Evolutionary conservation across 2,113 vertebrate species (phyloP).

Genomic region (Amblyopsis rosae): DNA sequence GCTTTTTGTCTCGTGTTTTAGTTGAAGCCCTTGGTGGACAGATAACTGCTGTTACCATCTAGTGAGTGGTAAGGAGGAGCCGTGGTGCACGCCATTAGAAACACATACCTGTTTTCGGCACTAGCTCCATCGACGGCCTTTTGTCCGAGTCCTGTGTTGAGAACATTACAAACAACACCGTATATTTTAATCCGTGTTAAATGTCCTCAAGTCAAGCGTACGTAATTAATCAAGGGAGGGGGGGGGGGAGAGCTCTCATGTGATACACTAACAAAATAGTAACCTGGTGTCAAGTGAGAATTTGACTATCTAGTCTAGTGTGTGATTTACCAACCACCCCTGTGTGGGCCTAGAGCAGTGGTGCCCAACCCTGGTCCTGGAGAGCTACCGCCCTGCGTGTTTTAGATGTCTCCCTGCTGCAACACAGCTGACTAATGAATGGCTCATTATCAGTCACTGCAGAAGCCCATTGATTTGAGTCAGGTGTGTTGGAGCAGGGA

Average conservation of each 20-base stretch:
- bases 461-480: no score
- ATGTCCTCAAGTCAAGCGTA: background rate
- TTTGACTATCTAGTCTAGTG: background rate
- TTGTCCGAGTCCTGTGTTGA: conserved; percentile 68
- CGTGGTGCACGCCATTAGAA: background rate
- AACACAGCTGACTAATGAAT: no score
- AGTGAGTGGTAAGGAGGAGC: conserved; percentile 4
- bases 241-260: no score
- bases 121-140: conserved; percentile 55
- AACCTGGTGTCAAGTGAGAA: background rate
- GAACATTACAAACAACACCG: conserved; percentile 6
- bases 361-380: no score
- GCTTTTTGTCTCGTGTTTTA: conserved; percentile 84
- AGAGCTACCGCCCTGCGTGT: no score
- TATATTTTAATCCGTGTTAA: background rate
- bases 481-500: no score
- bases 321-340: conserved; percentile 32
- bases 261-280: no score
- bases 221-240: no score
- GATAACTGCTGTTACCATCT: conserved; percentile 21
- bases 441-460: no score
- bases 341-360: conserved; percentile 35
- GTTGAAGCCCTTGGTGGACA: conserved; percentile 74
- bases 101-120: conserved; percentile 69
- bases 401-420: no score